Conservation (phyloP, 2,113 vertebrate species). For the Colius striatus region DNA sequence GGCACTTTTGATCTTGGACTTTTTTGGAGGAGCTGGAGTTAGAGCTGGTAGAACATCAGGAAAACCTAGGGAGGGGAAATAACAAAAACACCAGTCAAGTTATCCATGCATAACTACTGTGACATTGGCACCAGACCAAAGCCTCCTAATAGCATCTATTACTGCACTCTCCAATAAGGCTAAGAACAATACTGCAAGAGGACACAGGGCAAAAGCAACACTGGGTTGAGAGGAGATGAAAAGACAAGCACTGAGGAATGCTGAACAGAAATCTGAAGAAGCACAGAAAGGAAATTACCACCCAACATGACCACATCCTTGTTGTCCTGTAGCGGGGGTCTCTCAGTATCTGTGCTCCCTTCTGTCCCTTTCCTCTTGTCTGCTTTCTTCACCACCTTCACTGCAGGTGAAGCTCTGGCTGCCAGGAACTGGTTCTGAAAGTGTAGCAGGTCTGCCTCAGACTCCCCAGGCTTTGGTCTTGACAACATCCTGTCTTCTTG, state of each 20-base stretch:
- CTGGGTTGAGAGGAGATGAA: neutral
- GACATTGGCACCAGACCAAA: neutral
- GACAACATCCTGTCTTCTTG: constrained; percentile 81
- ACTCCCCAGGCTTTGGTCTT: constrained; percentile 91
- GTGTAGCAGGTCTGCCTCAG: constrained; percentile 88
- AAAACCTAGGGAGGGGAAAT: constrained; percentile 74
- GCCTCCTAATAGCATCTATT: neutral
- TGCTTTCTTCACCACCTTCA: constrained; percentile 84
- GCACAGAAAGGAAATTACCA: constrained; percentile 71
- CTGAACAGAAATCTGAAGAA: neutral
- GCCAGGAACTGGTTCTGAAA: constrained; percentile 90
- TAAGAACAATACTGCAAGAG: neutral
- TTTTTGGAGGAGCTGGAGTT: constrained; percentile 90
- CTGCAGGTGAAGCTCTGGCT: constrained; percentile 80
- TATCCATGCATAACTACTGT: neutral
- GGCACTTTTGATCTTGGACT: constrained; percentile 81
- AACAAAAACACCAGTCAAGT: neutral
- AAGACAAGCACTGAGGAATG: neutral
- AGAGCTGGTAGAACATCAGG: constrained; percentile 87
- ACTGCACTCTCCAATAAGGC: neutral
- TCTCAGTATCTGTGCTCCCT: neutral
- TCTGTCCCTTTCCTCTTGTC: constrained; percentile 83
- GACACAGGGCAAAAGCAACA: neutral
- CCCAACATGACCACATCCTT: constrained; percentile 89
- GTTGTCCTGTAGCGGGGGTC: neutral